Conservation (phyloP, 2,113 vertebrate genomes). For the Anolis sagrei region DNA sequence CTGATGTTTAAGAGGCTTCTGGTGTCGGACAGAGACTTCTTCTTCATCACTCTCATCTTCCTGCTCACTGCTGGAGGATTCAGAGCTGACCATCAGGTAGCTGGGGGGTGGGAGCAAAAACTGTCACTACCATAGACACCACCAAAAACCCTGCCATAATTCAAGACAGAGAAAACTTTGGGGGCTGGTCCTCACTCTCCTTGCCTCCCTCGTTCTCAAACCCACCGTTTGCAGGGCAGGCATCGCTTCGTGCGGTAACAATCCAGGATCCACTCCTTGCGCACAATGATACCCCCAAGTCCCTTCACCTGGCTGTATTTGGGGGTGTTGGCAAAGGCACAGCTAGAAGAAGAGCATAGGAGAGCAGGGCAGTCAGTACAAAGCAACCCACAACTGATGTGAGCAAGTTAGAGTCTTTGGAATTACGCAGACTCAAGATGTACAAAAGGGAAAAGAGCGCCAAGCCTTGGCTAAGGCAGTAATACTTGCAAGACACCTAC, state of each 20-base stretch:
- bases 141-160: neutral
- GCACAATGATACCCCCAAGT: conserved; percentile 86
- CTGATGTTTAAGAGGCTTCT: conserved; percentile 17
- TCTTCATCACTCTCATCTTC: conserved; percentile 71
- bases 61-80: conserved; percentile 79
- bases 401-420: neutral
- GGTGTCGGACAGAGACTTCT: conserved; percentile 4
- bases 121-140: neutral
- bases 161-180: neutral
- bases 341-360: conserved; percentile 71
- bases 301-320: conserved; percentile 91
- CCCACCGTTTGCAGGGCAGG: conserved; percentile 84
- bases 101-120: conserved; percentile 50
- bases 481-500: conserved; percentile 67
- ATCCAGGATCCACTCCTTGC: conserved; percentile 90
- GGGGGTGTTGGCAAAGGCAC: conserved; percentile 92
- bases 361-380: neutral
- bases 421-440: neutral
- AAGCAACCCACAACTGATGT: too few species aligned
- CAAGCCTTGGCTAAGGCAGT: neutral
- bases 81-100: conserved; percentile 84
- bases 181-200: neutral
- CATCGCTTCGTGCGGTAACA: conserved; percentile 84
- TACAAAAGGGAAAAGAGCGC: too few species aligned
- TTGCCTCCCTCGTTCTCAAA: too few species aligned